These are phyloP conservation scores for Athetis lepigone DNA, from an alignment of 2,888 invertebrate species.

Conservation along the genomic window DNA sequence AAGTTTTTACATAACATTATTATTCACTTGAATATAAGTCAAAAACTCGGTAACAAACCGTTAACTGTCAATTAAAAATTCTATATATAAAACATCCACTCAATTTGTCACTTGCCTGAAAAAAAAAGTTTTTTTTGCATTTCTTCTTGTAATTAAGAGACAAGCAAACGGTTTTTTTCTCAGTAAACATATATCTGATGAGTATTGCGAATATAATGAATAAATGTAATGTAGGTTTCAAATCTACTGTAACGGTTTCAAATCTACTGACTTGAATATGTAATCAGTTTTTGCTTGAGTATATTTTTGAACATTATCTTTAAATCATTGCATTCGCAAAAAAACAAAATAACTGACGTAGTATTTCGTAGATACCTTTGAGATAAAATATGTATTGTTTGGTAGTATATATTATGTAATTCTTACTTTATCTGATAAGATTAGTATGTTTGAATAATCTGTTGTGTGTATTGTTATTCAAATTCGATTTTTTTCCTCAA, in stretches of 20 bases:
- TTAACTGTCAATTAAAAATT: constrained; percentile 29
- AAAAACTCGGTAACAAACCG: constrained; percentile 35
- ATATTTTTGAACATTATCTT: constrained; percentile 4
- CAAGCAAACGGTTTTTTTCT: constrained; percentile 52
- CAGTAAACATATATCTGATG: constrained; percentile 11
- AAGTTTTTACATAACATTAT: not conserved
- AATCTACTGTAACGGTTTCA: not conserved
- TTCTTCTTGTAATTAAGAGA: not conserved
- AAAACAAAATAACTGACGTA: constrained; percentile 5
- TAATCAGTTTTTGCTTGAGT: not conserved
- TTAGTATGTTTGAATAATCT: constrained; percentile 14
- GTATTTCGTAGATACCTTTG: constrained; percentile 46
- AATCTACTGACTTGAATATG: not conserved
- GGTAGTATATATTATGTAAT: constrained; percentile 27
- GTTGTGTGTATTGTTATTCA: not conserved
- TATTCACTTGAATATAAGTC: not conserved
- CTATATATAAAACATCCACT: not conserved
- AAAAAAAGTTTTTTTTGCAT: constrained; percentile 4
- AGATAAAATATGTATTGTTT: constrained; percentile 29
- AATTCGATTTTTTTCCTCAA: constrained; percentile 2
- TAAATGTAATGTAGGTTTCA: not conserved
- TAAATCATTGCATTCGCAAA: constrained; percentile 34
- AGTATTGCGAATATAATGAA: constrained; percentile 34
- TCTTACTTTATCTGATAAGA: constrained; percentile 22
- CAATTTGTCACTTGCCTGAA: constrained; percentile 14